Evolutionary conservation across 2,113 vertebrate species (phyloP), one percentile per base, ranked within the genome.

Genomic region (Platysternon megacephalum): DNA sequence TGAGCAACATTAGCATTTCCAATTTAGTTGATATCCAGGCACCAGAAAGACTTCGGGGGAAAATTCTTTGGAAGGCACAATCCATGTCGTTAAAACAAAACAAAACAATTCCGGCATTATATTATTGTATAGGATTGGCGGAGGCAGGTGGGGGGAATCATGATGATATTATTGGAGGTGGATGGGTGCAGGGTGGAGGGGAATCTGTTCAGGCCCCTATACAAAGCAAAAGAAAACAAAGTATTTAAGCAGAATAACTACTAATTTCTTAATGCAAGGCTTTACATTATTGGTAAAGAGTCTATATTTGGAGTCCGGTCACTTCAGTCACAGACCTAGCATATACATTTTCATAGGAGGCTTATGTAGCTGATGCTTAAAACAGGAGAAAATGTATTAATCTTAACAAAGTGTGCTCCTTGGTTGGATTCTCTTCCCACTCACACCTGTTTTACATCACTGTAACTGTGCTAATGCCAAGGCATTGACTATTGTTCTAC

Each of bases 281-380:
- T 97, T 95, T 92, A 96, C 89, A 89, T 86, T 95, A 94, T 48
- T 88, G 89, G 85, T 29, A 95, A 95, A 93, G 74, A 65, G 91
- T 84, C 85, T 61, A 8, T 79, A 39, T n/a, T 11, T 87, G 53
- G 53, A 87, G 22, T 78, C 51, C 92, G 97, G 96, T 96, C 97
- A 97, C 97, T 97, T 94, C 93, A 92, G 82, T 84, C 88, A 79
- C 93, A 97, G 93, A 88, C 91, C 82, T 92, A 93, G 93, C 83
- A 85, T 81, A 95, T 97, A 97, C 96, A 97, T 97, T 95, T 95
- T 97, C 95, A 97, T 96, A 91, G 93, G 85, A 92, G 85, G 13
- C 91, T 97, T 97, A 95, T 95, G 87, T 84, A 92, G 74, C 87
- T 92, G 49, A 35, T 93, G 89, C 39, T 95, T 97, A 94, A 96